Percentiles rank a stretch among this genome's conserved stretches.
phyloP scores from a whole-genome alignment of 2,797 vertebrate species.

The Gymnopithys bicolor region DNA sequence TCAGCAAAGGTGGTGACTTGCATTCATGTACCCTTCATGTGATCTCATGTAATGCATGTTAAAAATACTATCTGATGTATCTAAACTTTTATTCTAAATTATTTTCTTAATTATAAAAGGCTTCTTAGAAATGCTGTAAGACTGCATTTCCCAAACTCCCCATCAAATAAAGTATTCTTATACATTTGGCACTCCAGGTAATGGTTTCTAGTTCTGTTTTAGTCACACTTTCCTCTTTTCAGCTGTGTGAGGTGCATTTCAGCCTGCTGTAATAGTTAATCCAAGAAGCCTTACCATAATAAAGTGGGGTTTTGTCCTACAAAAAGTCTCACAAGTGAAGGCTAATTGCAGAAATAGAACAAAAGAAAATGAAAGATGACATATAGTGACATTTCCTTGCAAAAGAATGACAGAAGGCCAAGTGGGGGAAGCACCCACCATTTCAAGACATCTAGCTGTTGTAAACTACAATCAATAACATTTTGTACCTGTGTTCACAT shows the following conservation, averaged over 20 bases:
- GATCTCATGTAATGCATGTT: background rate
- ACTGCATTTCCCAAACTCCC: background rate
- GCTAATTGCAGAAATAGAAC: background rate
- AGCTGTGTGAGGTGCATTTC: background rate
- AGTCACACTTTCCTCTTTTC: background rate
- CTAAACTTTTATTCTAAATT: background rate
- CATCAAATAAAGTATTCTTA: slow-evolving; percentile 26
- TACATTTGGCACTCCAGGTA: background rate
- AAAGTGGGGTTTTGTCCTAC: background rate
- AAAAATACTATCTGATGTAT: background rate
- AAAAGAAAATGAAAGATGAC: background rate
- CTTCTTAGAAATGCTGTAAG: background rate
- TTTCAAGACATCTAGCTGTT: background rate
- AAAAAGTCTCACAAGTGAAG: background rate
- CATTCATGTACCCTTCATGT: background rate
- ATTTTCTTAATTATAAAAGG: slow-evolving; percentile 33
- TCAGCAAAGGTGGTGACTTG: background rate
- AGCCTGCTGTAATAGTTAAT: background rate
- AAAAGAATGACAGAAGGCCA: background rate
- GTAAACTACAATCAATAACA: background rate
- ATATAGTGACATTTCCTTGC: background rate
- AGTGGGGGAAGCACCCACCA: background rate
- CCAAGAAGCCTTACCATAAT: background rate
- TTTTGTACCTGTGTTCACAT: background rate
- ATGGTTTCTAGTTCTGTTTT: background rate